Evolutionary conservation across 1,140 invertebrate species (phyloP), one percentile per base, ranked within the genome.

Genomic region (Aphaenogaster ashmeadi): DNA sequence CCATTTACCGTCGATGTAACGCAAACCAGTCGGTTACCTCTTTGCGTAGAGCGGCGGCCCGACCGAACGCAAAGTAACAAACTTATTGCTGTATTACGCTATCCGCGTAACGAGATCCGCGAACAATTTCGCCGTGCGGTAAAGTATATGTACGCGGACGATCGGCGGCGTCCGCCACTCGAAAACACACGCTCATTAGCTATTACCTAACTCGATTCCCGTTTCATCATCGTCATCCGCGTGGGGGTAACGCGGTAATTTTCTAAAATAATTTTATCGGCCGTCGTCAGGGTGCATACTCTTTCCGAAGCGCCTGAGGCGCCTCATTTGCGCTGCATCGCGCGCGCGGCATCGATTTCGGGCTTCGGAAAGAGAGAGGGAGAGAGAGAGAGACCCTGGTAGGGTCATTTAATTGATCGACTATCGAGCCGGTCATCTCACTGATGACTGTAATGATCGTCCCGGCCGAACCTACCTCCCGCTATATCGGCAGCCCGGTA

Each of bases 381-480:
- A 15, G 21, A 33, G 7, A 66, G 71, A 33, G 27, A 50, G 33
- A 88, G 62, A 77, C 79, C 69, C 69, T 64, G 33, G 38, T 64
- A 79, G 80, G 87, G 83, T 91, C 88, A 87, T 92, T 93, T 93
- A 93, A 93, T 92, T 93, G 91, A 93, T 93, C 92, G 89, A 92
- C 89, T 89, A 92, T 91, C 89, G 89, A 87, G 87, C 90, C 88
- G 89, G 92, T 90, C 91, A 89, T 94, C 92, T 90, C 92, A 86
- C 91, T 93, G 89, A 92, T 92, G 92, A 92, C 85, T 88, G 80
- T 89, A 92, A 92, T 92, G 91, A 92, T 92, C 86, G 87, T 33
- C 69, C 67, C 83, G 72, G 47, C 78, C 15, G 50, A 15, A 54
- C 86, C 90, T 86, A 77, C 83, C 87, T 62, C 81, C 87, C 87